These are phyloP conservation scores for Rhaphigaster nebulosa DNA, from an alignment of 2,888 invertebrate species.

Conservation along the genomic window DNA sequence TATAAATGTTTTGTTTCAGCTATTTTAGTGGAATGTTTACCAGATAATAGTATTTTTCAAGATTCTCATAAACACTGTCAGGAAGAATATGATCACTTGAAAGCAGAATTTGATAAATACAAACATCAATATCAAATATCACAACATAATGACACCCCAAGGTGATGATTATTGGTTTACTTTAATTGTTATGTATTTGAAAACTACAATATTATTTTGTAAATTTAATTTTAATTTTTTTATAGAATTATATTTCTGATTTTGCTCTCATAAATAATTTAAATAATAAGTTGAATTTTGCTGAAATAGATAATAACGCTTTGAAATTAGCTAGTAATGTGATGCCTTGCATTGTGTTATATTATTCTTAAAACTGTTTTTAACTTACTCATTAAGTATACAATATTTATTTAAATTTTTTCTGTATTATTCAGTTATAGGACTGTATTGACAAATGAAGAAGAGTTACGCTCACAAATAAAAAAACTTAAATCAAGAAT, in stretches of 20 bases:
- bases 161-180: constrained; percentile 56
- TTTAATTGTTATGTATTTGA: neutral
- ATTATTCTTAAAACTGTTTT: too few species aligned
- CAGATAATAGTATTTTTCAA: constrained; percentile 64
- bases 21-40: constrained; percentile 57
- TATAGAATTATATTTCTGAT: neutral
- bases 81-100: constrained; percentile 76
- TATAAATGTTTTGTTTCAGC: constrained; percentile 47
- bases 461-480: constrained; percentile 70
- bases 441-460: constrained; percentile 58
- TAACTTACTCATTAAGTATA: too few species aligned
- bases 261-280: neutral
- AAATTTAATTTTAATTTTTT: neutral
- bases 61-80: constrained; percentile 74
- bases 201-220: neutral
- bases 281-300: neutral
- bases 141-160: constrained; percentile 58
- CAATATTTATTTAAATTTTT: neutral
- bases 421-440: constrained; percentile 47
- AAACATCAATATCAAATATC: constrained; percentile 69
- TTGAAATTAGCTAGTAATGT: neutral
- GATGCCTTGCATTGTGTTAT: neutral
- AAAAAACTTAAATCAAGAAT: constrained; percentile 78
- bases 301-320: neutral
- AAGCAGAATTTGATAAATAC: constrained; percentile 78